Evolutionary conservation across 1,140 invertebrate species (phyloP).

Genomic region (Rhopalosiphum padi): DNA sequence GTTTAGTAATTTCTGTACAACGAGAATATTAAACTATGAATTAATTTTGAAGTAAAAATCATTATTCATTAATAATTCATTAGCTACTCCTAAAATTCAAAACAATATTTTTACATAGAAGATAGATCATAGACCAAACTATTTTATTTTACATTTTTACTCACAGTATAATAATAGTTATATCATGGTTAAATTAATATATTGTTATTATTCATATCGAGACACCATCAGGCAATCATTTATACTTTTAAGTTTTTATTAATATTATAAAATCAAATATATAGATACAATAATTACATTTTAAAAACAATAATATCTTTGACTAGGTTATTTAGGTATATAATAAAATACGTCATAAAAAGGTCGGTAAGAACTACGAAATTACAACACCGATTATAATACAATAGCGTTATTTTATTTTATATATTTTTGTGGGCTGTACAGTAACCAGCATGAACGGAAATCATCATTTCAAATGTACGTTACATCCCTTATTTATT

Average conservation of each 20-base stretch:
- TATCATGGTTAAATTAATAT: background rate
- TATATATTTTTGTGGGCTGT: background rate
- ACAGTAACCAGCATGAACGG: background rate
- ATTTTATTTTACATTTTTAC: background rate
- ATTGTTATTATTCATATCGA: background rate
- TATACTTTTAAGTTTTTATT: background rate
- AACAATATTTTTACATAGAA: background rate
- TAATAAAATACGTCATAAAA: background rate
- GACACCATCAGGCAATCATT: background rate
- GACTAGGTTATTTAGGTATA: background rate
- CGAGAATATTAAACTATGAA: background rate
- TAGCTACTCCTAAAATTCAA: background rate
- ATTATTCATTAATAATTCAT: conserved; percentile 4
- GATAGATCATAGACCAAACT: background rate
- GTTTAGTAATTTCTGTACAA: background rate
- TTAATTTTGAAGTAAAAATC: background rate
- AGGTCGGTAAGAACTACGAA: background rate
- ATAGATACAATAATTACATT: background rate
- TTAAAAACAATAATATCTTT: background rate
- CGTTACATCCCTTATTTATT: conserved; percentile 4
- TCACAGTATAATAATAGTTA: background rate
- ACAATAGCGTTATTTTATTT: background rate
- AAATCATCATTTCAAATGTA: conserved; percentile 11
- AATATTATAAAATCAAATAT: background rate
- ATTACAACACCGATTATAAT: background rate